Evolutionary conservation across 2,888 invertebrate species (phyloP), one percentile per base, ranked within the genome.

Genomic region (Phyllotreta cruciferae): DNA sequence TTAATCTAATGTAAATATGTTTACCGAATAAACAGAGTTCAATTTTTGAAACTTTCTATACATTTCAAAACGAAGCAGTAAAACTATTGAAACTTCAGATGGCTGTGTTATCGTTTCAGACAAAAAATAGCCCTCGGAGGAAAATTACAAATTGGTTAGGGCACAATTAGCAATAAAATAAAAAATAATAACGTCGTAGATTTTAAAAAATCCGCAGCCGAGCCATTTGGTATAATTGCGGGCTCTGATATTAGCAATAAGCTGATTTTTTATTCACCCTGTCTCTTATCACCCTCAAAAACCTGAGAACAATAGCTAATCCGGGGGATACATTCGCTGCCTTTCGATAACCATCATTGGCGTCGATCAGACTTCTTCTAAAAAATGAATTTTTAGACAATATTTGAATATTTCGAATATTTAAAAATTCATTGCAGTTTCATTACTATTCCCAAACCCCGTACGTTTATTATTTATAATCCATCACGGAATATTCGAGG

Each of bases 251-350:
- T 81, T 81, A 81, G 81, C 80, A 82, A 81, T 81, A 81, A 81
- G 81, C 81, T 80, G 81, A 82, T 81, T 81, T 82, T 81, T 82
- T 82, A 82, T 82, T 81, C 81, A 82, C 81, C 81, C 82, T 75
- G 75, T 71, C 77, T 70, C 79, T 80, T 80, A 80, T 81, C 80
- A 77, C 79, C 77, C 77, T 74, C 75, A 72, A 24, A 24, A 75
- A 75, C 74, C 74, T 74, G 77, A 77, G 77, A 80, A 80, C 79
- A 81, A 81, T 80, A 76, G 79, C 78, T 80, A 80, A 80, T 79
- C 79, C 77, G 73, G 69, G 73, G 74, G 72, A 71, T 71, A 60
- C 68, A 67, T 66, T 69, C 66, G 63, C 64, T 64, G 65, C 64
- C 65, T 67, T 39, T 14, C 37, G 38, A 38, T 10, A 9, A 35